These are phyloP conservation scores for Chrosomus eos DNA, from an alignment of 2,797 vertebrate species.

Conservation along the genomic window DNA sequence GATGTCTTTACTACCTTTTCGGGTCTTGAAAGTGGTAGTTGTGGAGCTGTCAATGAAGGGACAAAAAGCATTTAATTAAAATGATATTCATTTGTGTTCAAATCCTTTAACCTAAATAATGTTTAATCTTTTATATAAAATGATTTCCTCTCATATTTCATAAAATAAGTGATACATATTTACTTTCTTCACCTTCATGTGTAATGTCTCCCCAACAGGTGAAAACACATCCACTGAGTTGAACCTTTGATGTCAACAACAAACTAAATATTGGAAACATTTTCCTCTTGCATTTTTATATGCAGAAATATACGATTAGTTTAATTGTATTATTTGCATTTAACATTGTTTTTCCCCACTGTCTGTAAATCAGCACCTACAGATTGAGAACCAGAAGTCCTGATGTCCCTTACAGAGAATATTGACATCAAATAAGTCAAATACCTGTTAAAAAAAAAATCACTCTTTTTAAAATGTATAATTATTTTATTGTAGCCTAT, in stretches of 20 bases:
- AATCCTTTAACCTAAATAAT: too few species aligned
- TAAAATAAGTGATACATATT: neutral
- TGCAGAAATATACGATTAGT: neutral
- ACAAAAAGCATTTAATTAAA: too few species aligned
- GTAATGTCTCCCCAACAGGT: neutral
- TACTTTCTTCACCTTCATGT: neutral
- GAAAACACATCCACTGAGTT: too few species aligned
- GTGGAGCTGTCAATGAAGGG: too few species aligned
- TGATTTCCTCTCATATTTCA: neutral
- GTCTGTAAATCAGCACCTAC: neutral
- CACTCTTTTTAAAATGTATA: slow-evolving; percentile 29
- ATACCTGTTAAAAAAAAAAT: neutral
- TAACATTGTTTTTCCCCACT: neutral
- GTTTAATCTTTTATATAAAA: neutral
- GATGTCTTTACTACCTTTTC: too few species aligned
- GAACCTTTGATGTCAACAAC: too few species aligned
- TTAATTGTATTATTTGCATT: neutral
- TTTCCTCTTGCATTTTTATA: too few species aligned
- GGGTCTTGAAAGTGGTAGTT: too few species aligned
- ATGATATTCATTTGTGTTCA: too few species aligned
- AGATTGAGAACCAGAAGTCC: neutral
- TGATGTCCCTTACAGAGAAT: neutral
- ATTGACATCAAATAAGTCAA: neutral
- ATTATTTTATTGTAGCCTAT: neutral
- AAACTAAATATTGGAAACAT: too few species aligned